Base-by-base conservation (phyloP, 2,888 invertebrate species). In the Clusia tigrina region DNA sequence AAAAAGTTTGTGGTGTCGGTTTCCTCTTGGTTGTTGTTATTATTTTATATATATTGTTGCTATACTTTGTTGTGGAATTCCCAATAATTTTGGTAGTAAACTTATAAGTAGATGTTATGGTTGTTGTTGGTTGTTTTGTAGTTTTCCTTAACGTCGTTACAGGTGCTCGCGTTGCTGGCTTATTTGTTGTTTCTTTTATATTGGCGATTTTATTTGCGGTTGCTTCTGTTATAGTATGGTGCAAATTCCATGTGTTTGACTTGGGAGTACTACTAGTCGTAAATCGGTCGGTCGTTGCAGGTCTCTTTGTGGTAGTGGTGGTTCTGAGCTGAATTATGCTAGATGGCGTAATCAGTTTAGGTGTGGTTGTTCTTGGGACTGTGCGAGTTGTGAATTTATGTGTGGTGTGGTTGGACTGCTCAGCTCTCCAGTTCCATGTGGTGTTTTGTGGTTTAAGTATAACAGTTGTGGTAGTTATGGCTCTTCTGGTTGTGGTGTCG, bases 11-110 rank as follows among this genome's bases (percentile, higher is more conserved):
- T 20, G 20, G 38, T 56, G 17, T 37, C 37, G 55, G 53, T 26
- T n/a, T n/a, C n/a, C 42, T 60, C 25, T n/a, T 58, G 23, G 48
- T 54, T 42, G 60, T 66, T 52, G 61, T 25, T 63, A 17, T 65
- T 59, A 42, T 24, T 53, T 46, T 46, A n/a, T 24, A n/a, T n/a
- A n/a, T n/a, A n/a, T 23, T 10, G 24, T 56, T 18, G 46, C 23
- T 9, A 26, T 37, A n/a, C 42, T 51, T 52, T 60, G n/a, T n/a
- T n/a, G n/a, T 37, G 20, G 15, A 60, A 26, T 54, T 57, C 52
- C 57, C 23, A 1, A 2, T 58, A 1, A 23, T n/a, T n/a, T 42
- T n/a, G 60, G 58, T 5, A 65, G 32, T 57, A 2, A 58, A 17
- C 55, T 54, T 37, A 57, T 48, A 32, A 48, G 69, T 61, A 3